phyloP scores from a whole-genome alignment of 2,113 vertebrate genomes.

The Chunga burmeisteri region DNA sequence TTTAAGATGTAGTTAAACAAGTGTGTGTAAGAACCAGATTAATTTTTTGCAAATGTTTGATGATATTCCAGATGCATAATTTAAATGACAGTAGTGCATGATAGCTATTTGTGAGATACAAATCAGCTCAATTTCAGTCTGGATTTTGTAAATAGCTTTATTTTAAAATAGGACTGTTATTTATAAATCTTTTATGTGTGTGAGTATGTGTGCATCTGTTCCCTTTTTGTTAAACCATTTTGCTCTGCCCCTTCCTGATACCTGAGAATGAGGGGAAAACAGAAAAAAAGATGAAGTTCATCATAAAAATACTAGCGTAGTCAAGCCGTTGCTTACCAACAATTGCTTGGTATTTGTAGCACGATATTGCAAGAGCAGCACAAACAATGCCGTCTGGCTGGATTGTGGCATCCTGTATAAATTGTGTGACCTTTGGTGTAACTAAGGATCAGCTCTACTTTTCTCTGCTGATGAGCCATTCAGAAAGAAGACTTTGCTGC shows the following conservation, averaged over 20 bases:
- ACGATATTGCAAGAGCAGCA: background rate
- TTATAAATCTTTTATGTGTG: background rate
- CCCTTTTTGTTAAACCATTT: background rate
- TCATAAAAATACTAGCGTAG: background rate
- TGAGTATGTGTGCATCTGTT: background rate
- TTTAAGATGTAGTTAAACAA: background rate
- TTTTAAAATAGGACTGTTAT: background rate
- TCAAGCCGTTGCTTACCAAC: background rate
- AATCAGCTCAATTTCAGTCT: background rate
- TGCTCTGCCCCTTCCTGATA: background rate
- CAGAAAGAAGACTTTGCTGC: background rate
- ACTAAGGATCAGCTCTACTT: background rate
- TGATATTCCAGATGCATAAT: background rate
- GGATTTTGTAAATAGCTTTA: background rate
- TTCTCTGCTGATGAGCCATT: background rate
- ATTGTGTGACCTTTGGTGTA: rapidly evolving
- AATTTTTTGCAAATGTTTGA: background rate
- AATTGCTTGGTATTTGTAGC: background rate
- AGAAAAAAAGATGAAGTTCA: background rate
- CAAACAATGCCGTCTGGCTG: rapidly evolving
- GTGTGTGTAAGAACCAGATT: background rate
- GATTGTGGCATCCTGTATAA: background rate
- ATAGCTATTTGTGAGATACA: background rate
- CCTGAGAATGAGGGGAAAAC: background rate
- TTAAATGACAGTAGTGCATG: background rate